A percentile compares a stretch with the other conserved stretches of the same genome.
Evolutionary conservation across 2,797 vertebrate species (phyloP).

Genomic region (Thripadectes ignobilis): DNA sequence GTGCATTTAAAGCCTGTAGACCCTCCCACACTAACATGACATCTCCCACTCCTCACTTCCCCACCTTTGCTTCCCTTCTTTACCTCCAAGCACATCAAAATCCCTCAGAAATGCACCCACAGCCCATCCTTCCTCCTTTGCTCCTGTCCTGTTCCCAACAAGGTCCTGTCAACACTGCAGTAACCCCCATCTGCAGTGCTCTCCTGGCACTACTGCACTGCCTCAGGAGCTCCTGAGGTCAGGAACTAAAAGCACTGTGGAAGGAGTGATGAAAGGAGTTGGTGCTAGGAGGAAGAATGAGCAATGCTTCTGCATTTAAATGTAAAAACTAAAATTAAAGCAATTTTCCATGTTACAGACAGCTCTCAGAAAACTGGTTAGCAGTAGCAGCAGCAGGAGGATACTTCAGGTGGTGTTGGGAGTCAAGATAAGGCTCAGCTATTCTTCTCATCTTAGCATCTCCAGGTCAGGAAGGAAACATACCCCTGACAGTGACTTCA

Average conservation of each 20-base stretch:
- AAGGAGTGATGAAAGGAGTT: not conserved
- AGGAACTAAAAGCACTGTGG: not conserved
- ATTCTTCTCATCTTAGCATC: not conserved
- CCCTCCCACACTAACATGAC: not conserved
- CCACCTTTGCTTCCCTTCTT: not conserved
- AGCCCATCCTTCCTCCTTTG: not conserved
- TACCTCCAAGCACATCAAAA: not conserved
- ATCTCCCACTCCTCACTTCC: not conserved
- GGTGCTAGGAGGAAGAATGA: not conserved
- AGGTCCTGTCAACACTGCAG: not conserved
- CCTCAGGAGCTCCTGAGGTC: not conserved
- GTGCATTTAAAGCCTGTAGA: not conserved
- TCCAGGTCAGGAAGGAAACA: not conserved
- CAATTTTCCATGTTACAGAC: not conserved
- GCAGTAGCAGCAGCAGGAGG: not conserved
- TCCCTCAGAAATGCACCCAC: not conserved
- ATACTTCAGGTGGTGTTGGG: not conserved
- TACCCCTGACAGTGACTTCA: not conserved
- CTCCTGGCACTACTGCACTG: not conserved
- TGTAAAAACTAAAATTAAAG: not conserved
- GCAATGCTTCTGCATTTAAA: not conserved
- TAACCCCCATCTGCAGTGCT: not conserved
- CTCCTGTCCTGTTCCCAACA: not conserved
- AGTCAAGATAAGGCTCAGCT: not conserved
- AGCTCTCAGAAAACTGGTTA: not conserved